These are phyloP conservation scores for Torymus texanus DNA, from an alignment of 2,888 invertebrate species.

Conservation along the genomic window DNA sequence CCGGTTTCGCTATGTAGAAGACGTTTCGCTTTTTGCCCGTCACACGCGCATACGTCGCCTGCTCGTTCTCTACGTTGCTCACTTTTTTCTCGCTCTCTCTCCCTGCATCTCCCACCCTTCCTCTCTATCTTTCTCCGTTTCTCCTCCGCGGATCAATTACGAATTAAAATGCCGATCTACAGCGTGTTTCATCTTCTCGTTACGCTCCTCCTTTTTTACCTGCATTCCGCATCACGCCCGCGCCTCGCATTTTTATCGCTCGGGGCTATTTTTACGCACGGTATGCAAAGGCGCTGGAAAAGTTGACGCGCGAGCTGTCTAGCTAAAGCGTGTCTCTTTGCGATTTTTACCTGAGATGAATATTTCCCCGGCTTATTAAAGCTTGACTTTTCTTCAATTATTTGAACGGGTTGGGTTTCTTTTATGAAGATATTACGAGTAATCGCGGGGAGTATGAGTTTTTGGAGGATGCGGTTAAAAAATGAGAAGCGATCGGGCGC, in stretches of 20 bases:
- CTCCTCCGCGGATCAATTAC: slow-evolving; percentile 20
- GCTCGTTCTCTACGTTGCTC: background rate
- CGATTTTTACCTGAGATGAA: no score
- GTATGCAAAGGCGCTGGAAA: background rate
- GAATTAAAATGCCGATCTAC: slow-evolving; percentile 39
- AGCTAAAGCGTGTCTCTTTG: no score
- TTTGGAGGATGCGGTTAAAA: no score
- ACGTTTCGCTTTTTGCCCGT: background rate
- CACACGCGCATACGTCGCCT: background rate
- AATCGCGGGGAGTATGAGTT: no score
- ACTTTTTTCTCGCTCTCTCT: background rate
- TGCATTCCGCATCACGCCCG: background rate
- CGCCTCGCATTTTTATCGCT: slow-evolving; percentile 1
- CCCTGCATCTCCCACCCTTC: no score
- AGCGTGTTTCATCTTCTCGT: background rate
- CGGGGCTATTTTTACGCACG: background rate
- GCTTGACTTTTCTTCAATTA: no score
- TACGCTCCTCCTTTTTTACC: background rate
- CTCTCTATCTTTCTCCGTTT: background rate
- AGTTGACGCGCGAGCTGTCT: background rate
- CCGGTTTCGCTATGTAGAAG: slow-evolving; percentile 8
- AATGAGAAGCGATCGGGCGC: no score
- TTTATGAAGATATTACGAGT: no score
- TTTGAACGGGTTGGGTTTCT: no score
- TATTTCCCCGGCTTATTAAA: no score